A percentile compares a stretch with the other conserved stretches of the same genome.
Conservation (phyloP, 37 sponge, comb jelly and placozoan species). For the Eunapius fragilis region DNA sequence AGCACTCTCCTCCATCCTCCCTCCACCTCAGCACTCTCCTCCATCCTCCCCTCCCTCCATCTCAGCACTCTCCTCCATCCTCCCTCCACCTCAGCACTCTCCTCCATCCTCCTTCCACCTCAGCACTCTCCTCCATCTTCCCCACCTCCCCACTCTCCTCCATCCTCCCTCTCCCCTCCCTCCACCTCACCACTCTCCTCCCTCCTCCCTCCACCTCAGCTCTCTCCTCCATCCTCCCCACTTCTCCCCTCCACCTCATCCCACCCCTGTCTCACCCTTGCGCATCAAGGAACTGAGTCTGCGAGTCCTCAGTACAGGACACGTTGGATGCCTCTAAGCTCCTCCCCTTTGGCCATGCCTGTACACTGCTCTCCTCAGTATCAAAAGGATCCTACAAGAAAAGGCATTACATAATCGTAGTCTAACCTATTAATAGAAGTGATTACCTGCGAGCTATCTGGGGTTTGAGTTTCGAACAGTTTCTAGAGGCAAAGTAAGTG, state of each 20-base stretch:
- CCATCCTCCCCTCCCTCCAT: no score
- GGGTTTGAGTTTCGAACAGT: background rate
- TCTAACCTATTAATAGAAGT: background rate
- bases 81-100: no score
- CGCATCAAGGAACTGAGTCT: constrained; percentile 77
- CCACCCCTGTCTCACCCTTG: constrained; percentile 49
- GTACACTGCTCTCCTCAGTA: constrained; percentile 12
- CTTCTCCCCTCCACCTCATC: background rate
- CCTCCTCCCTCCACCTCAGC: background rate
- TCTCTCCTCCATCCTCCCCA: background rate
- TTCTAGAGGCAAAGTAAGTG: background rate
- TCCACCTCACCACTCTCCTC: no score
- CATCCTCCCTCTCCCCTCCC: no score
- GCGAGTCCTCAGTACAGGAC: constrained; percentile 26
- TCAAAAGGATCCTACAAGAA: background rate
- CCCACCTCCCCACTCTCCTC: no score
- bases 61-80: no score
- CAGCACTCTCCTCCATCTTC: no score
- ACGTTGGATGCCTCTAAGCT: background rate
- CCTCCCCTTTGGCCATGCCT: constrained; percentile 4
- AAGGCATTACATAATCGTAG: background rate
- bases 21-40: no score
- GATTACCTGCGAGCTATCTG: background rate
- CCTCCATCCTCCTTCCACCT: no score
- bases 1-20: no score